Conservation (phyloP, 2,888 invertebrate species). For the Drosophila melanosoma region DNA sequence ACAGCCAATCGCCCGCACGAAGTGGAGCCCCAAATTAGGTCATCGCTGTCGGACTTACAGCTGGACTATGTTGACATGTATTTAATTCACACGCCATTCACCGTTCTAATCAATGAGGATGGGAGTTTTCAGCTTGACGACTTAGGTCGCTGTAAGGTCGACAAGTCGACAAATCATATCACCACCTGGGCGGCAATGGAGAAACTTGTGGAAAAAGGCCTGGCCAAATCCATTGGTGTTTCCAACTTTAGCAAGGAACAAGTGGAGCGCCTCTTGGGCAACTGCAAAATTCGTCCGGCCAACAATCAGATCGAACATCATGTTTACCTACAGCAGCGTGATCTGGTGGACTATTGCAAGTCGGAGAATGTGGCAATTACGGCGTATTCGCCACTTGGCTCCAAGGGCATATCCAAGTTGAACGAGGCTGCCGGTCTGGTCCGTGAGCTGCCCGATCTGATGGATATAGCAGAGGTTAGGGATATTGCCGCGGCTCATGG, state of each 20-base stretch:
- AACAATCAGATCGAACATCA: slow-evolving; percentile 91
- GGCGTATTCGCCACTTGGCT: slow-evolving; percentile 92
- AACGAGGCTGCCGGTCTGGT: slow-evolving; percentile 78
- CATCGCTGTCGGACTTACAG: slow-evolving; percentile 89
- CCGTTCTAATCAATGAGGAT: slow-evolving; percentile 88
- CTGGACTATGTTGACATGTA: slow-evolving; percentile 93
- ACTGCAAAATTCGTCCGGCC: slow-evolving; percentile 88
- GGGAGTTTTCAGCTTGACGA: slow-evolving; percentile 88
- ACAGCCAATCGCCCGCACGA: slow-evolving; percentile 88
- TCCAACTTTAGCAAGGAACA: slow-evolving; percentile 93
- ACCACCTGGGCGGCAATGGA: slow-evolving; percentile 90
- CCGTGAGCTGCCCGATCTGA: slow-evolving; percentile 88
- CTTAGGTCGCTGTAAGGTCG: slow-evolving; percentile 87
- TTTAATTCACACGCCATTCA: slow-evolving; percentile 92
- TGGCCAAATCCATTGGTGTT: slow-evolving; percentile 91
- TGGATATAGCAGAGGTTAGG: slow-evolving; percentile 87
- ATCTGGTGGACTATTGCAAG: slow-evolving; percentile 88
- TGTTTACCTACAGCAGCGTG: slow-evolving; percentile 90
- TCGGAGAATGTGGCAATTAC: slow-evolving; percentile 89
- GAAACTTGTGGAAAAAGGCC: slow-evolving; percentile 86
- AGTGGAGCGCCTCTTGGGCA: slow-evolving; percentile 88
- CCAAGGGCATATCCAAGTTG: slow-evolving; percentile 88
- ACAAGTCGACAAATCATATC: slow-evolving; percentile 88
- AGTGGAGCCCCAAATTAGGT: slow-evolving; percentile 88
- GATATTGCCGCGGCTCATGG: slow-evolving; percentile 87